These are phyloP conservation scores for Polypterus senegalus DNA, from an alignment of 2,113 vertebrate genomes.

Conservation along the genomic window DNA sequence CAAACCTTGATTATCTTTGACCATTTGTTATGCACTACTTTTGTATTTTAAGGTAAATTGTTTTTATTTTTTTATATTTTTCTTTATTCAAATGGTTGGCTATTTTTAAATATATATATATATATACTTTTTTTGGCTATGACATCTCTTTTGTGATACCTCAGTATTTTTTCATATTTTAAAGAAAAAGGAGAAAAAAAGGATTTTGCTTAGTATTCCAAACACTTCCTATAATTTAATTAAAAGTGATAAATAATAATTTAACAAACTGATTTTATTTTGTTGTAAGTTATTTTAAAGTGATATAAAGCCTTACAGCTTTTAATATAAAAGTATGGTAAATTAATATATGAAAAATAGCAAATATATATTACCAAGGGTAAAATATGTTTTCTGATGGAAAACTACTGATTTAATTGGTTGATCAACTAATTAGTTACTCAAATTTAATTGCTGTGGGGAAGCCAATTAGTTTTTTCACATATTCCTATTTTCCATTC, in stretches of 20 bases:
- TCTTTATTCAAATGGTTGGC: constrained; percentile 64
- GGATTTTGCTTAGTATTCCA: constrained; percentile 15
- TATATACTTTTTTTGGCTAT: constrained; percentile 62
- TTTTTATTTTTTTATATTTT: constrained; percentile 1
- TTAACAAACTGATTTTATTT: constrained; percentile 72
- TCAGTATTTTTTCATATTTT: constrained; percentile 67
- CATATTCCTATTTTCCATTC: too few relatives aligned
- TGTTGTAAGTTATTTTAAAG: constrained; percentile 71
- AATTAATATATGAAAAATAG: constrained; percentile 39
- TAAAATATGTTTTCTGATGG: constrained; percentile 12
- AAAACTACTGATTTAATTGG: constrained; percentile 12
- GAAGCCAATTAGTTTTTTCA: too few relatives aligned
- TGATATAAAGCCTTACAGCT: constrained; percentile 57
- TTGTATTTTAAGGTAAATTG: constrained; percentile 44
- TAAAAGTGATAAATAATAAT: constrained; percentile 57
- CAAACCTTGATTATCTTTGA: constrained; percentile 67
- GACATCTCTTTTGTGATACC: constrained; percentile 76
- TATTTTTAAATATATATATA: constrained; percentile 50
- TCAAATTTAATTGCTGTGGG: too few relatives aligned
- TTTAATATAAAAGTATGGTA: constrained; percentile 52
- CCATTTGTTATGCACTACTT: constrained; percentile 92
- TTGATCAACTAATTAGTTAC: too few relatives aligned
- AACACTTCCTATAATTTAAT: constrained; percentile 61
- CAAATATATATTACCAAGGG: constrained; percentile 2
- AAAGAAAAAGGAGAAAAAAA: constrained; percentile 52